These are phyloP conservation scores for Xanthia icteritia DNA, from an alignment of 2,888 invertebrate species.

Conservation along the genomic window DNA sequence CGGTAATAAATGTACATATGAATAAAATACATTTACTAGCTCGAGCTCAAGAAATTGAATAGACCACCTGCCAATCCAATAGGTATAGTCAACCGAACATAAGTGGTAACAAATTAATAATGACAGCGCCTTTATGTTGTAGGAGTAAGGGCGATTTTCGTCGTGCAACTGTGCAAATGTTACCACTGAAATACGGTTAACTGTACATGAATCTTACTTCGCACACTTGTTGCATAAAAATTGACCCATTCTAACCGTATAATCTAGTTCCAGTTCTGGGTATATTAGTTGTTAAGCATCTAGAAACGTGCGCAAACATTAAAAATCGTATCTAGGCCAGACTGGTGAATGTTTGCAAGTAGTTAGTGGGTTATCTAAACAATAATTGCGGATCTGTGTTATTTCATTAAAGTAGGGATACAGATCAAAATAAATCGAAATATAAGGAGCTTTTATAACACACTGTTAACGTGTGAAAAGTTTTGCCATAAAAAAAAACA, in stretches of 20 bases:
- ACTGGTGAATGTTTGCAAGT: constrained; percentile 3
- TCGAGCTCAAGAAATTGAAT: not conserved
- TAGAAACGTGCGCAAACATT: constrained; percentile 1
- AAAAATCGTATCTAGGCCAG: constrained; percentile 30
- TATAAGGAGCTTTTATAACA: constrained; percentile 15
- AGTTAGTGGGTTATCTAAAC: constrained; percentile 43
- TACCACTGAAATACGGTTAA: too few species aligned
- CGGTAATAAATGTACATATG: too few species aligned
- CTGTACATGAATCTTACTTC: too few species aligned
- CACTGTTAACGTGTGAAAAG: not conserved
- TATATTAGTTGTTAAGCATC: not conserved
- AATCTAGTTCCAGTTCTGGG: not conserved
- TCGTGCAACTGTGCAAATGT: not conserved
- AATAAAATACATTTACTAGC: too few species aligned
- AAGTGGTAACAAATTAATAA: not conserved
- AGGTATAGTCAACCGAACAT: not conserved
- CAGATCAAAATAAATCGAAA: constrained; percentile 21
- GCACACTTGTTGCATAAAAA: not conserved
- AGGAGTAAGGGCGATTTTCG: not conserved
- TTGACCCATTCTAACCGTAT: not conserved
- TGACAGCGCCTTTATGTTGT: not conserved
- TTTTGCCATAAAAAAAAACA: not conserved
- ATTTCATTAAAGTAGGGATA: constrained; percentile 21
- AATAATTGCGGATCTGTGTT: constrained; percentile 33
- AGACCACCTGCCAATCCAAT: not conserved